Evolutionary conservation across 2,888 invertebrate species (phyloP).

Genomic region (Metopia argyrocephala): DNA sequence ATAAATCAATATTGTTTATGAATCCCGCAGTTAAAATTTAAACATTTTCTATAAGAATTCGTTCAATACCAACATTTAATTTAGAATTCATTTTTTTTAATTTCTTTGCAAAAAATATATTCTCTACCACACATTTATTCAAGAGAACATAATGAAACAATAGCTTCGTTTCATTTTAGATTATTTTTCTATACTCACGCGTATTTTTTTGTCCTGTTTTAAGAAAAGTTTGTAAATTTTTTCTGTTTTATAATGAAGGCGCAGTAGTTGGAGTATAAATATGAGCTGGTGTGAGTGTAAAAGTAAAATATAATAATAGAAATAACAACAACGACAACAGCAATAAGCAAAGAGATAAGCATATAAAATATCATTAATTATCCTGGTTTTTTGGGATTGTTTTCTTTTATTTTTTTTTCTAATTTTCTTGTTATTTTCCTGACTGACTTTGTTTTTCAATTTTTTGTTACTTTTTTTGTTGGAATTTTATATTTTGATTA

Average conservation of each 20-base stretch:
- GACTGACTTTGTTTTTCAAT: slow-evolving; percentile 56
- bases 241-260: slow-evolving; percentile 17
- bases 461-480: slow-evolving; percentile 35
- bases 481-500: slow-evolving; percentile 18
- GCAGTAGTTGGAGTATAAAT: too few species aligned
- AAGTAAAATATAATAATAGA: slow-evolving; percentile 32
- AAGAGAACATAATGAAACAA: slow-evolving; percentile 60
- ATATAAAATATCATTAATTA: slow-evolving; percentile 76
- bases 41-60: too few species aligned
- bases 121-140: slow-evolving; percentile 26
- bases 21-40: too few species aligned
- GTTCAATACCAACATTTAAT: slow-evolving; percentile 9
- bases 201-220: slow-evolving; percentile 33
- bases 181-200: not conserved
- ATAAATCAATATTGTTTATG: too few species aligned
- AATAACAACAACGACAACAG: not conserved
- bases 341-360: slow-evolving; percentile 72
- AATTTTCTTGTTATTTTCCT: slow-evolving; percentile 70
- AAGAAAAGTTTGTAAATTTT: slow-evolving; percentile 24
- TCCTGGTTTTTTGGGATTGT: slow-evolving; percentile 72
- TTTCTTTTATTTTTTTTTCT: slow-evolving; percentile 55
- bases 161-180: slow-evolving; percentile 36
- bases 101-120: slow-evolving; percentile 47
- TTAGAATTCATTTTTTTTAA: slow-evolving; percentile 5
- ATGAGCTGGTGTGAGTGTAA: slow-evolving; percentile 22